Evolutionary conservation across 2,113 vertebrate genomes (phyloP).

Genomic region (Dromaius novaehollandiae): DNA sequence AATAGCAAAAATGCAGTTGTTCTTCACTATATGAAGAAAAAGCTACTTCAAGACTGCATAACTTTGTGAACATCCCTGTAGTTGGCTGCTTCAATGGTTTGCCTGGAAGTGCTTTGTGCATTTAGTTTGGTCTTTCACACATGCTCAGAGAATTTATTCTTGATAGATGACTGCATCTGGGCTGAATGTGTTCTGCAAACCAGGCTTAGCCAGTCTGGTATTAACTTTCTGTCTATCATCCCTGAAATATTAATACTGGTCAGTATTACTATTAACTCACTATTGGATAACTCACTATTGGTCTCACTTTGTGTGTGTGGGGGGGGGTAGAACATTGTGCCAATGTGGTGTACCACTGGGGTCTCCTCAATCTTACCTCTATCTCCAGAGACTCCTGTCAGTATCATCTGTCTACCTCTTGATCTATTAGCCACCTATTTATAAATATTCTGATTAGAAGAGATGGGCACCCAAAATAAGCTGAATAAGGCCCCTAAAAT

Average conservation of each 20-base stretch:
- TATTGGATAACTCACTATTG: background rate
- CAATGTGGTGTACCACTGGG: too few species aligned
- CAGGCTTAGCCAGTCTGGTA: background rate
- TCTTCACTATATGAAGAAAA: background rate
- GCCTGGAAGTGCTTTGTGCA: background rate
- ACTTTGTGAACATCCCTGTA: background rate
- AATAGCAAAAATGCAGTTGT: background rate
- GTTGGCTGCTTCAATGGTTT: background rate
- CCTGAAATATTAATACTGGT: background rate
- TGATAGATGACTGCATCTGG: background rate
- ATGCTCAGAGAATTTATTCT: background rate
- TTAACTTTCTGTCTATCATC: background rate
- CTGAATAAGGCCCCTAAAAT: background rate
- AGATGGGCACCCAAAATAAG: accelerated
- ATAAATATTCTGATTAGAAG: background rate
- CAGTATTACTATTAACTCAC: background rate
- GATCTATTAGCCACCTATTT: background rate
- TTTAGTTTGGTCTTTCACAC: background rate
- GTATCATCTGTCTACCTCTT: background rate
- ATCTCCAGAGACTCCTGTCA: background rate
- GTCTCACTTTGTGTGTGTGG: background rate
- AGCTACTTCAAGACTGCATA: background rate
- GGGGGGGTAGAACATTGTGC: background rate
- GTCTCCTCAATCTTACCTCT: background rate
- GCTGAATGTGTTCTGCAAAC: background rate